Base-by-base conservation (phyloP, 2,797 vertebrate genomes). In the Petrocephalus schoutedeni region DNA sequence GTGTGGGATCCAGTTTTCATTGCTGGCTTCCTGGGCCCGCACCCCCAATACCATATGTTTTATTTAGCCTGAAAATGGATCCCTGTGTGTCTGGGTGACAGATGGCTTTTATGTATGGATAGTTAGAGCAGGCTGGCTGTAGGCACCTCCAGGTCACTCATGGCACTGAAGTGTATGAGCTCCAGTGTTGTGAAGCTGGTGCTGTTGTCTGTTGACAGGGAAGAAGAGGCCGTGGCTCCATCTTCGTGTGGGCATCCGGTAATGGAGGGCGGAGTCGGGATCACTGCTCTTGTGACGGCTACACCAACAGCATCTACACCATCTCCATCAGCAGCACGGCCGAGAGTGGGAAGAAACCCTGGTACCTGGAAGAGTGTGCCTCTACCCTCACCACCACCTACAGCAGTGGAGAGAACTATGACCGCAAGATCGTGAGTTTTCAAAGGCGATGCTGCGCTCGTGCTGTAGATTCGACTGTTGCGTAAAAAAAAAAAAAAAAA, bases 291-390 rank as follows among this genome's bases (percentile, higher is more conserved):
- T 99, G 98, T 71, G 98, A 99, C 0, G 98, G 98, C 90, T 99
- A 99, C 93, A 99, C 98, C 92, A 99, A 99, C 91, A 98, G 97
- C 92, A 99, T 99, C 94, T 99, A 99, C 92, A 99, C 98, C 89
- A 99, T 99, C 93, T 99, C 98, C 90, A 99, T 99, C 92, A 98
- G 98, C 94, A 99, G 98, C 94, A 99, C 98, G 0, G 98, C 98
- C 0, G 98, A 99, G 93, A 99, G 98, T 0, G 98, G 98, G 2
- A 97, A 98, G 91, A 99, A 99, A 88, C 98, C 98, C 0, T 99
- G 98, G 98, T 99, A 99, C 94, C 95, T 99, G 90, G 98, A 99
- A 92, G 98, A 99, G 91, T 99, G 98, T 89, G 96, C 98, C 0
- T 99, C 98, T 91, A 99, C 98, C 0, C 94, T 99, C 88, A 98